Evolutionary conservation across 2,888 invertebrate species (phyloP).

Genomic region (Tetramorium bicarinatum): DNA sequence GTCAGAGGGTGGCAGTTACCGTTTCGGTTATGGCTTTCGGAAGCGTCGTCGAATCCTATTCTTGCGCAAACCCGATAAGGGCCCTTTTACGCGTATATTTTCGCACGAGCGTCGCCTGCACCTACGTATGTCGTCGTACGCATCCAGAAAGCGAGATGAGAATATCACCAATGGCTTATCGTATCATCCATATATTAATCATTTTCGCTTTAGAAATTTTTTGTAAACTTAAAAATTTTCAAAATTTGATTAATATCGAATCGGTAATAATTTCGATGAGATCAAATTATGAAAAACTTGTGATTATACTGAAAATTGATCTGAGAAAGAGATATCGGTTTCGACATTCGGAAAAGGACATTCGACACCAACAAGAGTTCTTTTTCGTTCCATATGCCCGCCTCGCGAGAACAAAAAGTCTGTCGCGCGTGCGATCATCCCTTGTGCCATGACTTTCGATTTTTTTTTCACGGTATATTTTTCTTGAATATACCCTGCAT

Average conservation of each 20-base stretch:
- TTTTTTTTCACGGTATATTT: conserved; percentile 79
- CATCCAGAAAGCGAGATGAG: conserved; percentile 1
- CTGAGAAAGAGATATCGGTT: background rate
- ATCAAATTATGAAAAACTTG: background rate
- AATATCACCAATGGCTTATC: conserved; percentile 12
- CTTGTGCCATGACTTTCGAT: conserved; percentile 56
- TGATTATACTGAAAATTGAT: conserved; percentile 1
- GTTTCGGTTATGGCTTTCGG: conserved; percentile 87
- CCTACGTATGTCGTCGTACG: conserved; percentile 10
- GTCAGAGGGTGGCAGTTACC: conserved; percentile 86
- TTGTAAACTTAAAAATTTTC: background rate
- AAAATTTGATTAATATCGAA: background rate
- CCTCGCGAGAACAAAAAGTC: conserved; percentile 6
- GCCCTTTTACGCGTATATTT: conserved; percentile 82
- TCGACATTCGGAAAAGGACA: background rate
- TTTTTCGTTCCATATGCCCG: conserved; percentile 14
- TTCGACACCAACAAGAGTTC: background rate
- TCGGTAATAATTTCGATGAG: background rate
- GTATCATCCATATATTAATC: background rate
- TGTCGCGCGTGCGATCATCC: conserved; percentile 46
- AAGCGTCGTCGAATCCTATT: conserved; percentile 86
- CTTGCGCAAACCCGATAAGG: conserved; percentile 86
- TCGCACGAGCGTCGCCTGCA: conserved; percentile 75
- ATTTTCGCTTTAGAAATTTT: background rate
- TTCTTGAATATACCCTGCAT: conserved; percentile 79